phyloP scores from a whole-genome alignment of 2,888 invertebrate species.

The Calameuta filiformis region DNA sequence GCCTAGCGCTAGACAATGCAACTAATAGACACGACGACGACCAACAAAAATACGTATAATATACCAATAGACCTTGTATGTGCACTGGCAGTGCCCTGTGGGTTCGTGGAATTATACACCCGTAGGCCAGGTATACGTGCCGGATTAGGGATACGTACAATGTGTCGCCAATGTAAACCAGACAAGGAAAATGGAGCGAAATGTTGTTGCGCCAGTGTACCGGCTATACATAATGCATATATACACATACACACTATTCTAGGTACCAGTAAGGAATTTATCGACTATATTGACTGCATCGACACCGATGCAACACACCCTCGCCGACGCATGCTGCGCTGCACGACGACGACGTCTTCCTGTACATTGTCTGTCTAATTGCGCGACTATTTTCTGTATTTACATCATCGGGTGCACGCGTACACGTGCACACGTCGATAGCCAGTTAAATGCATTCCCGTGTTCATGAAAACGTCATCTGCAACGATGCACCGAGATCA shows the following conservation, averaged over 20 bases:
- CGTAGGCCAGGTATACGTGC: neutral
- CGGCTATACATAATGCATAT: neutral
- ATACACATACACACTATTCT: neutral
- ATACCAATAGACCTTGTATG: neutral
- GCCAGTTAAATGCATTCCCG: neutral
- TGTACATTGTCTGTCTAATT: neutral
- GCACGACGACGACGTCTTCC: neutral
- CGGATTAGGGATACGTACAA: neutral
- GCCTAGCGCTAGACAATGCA: neutral
- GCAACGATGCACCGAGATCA: neutral
- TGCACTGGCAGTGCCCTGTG: neutral
- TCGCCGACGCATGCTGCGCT: neutral
- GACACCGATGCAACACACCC: neutral
- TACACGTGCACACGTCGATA: neutral
- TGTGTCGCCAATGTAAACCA: neutral
- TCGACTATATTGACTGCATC: neutral
- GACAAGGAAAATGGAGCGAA: neutral
- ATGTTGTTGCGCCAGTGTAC: neutral
- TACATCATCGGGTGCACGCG: neutral
- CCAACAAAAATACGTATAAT: neutral
- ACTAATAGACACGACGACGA: neutral
- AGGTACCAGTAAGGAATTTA: neutral
- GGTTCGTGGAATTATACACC: neutral
- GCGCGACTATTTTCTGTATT: neutral
- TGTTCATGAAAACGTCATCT: neutral